Base-by-base conservation (phyloP, 2,113 vertebrate genomes). In the Indicator indicator region DNA sequence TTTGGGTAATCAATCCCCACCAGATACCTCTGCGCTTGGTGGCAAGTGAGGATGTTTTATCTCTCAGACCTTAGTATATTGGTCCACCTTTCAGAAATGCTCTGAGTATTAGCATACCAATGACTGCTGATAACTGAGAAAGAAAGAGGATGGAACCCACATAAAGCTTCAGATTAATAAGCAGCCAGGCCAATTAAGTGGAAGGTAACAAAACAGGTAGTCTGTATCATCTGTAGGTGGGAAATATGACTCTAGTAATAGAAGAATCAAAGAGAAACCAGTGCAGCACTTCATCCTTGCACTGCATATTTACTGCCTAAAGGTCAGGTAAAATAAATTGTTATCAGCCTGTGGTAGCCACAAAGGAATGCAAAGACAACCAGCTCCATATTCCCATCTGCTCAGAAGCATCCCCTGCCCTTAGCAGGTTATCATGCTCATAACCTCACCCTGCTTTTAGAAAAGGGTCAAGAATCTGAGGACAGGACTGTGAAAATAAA, bases 341-440 rank as follows among this genome's bases (percentile, higher is more conserved):
- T 20, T 58, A 36, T 10, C 63, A 84, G 38, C 82, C n/a, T 18
- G 16, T 32, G 36, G 67, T 7, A 86, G 69, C 40, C 72, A 54
- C 81, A 26, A 33, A 67, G 40, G 68, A 40, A 30, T 5, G 58
- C 54, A 60, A 67, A 69, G 46, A 44, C 16, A 30, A 46, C 11
- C 58, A 63, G 40, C 10, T 12, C 26, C 26, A 8, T 2, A 0
- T 8, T 42, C 62, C 9, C 32, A 7, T 0, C 3, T 21, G 54
- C n/a, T 52, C 67, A 11, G 13, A 62, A 63, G 33, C 33, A 71
- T 12, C 46, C 52, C 59, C 38, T 20, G 23, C 28, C 32, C 42
- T 55, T 30, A 20, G 23, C 9, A 19, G 7, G 28, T 71, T 50
- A 9, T 18, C 50, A 9, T 2, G 17, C 27, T 14, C 30, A 16